These are phyloP conservation scores for Mobula birostris DNA, from an alignment of 2,113 vertebrate species.

Conservation along the genomic window DNA sequence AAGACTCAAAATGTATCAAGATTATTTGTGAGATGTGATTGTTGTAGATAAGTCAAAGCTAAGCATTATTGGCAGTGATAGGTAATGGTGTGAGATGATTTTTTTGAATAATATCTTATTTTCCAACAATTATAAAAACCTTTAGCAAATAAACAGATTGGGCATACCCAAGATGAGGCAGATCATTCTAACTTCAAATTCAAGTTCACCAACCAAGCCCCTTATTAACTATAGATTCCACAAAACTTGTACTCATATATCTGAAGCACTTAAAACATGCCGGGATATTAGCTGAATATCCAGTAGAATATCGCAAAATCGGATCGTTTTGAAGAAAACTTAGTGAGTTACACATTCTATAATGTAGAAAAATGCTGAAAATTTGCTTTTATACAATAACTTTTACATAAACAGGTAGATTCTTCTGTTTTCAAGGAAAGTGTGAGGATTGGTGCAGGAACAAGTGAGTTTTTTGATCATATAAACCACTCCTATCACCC, in stretches of 20 bases:
- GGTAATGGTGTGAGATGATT: background rate
- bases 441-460: background rate
- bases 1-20: background rate
- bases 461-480: too few species aligned
- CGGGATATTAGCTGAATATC: background rate
- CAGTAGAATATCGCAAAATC: background rate
- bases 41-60: background rate
- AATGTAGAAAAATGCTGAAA: background rate
- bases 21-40: background rate
- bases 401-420: background rate
- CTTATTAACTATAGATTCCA: background rate
- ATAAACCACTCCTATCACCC: too few species aligned
- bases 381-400: background rate
- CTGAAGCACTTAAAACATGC: background rate
- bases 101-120: background rate
- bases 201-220: background rate
- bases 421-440: background rate
- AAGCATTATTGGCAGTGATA: background rate
- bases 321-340: background rate
- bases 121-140: background rate
- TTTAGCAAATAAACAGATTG: background rate
- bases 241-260: background rate
- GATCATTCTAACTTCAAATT: background rate
- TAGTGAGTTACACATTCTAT: background rate
- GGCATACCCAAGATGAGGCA: background rate